A percentile compares a stretch with the other conserved stretches of the same genome.
Conservation (phyloP, 2,797 vertebrate genomes). For the Sylvia borin region DNA sequence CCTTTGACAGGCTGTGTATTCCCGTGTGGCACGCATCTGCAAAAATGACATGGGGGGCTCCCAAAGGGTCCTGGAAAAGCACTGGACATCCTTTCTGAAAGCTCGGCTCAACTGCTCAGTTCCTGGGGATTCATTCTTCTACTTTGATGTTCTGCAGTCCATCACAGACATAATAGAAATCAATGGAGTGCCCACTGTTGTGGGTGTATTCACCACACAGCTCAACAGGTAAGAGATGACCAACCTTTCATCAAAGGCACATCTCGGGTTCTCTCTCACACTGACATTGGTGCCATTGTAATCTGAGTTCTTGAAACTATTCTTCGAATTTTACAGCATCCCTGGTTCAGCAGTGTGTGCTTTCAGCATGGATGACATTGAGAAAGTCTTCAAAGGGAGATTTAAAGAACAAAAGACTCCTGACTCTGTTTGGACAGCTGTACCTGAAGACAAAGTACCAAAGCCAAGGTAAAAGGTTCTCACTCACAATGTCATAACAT, state of each 20-base stretch:
- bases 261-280: not conserved
- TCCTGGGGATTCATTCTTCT: slow-evolving; percentile 97
- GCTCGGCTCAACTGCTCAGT: slow-evolving; percentile 96
- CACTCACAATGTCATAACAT: not conserved
- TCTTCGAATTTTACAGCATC: slow-evolving; percentile 81
- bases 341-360: slow-evolving; percentile 98
- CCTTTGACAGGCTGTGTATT: slow-evolving; percentile 89
- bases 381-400: slow-evolving; percentile 92
- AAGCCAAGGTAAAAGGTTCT: slow-evolving; percentile 88
- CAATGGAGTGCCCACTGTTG: slow-evolving; percentile 88
- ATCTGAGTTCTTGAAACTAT: not conserved
- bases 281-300: not conserved
- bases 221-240: slow-evolving; percentile 90
- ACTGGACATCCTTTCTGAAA: slow-evolving; percentile 98
- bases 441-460: slow-evolving; percentile 94
- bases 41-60: slow-evolving; percentile 98
- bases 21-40: slow-evolving; percentile 96
- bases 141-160: slow-evolving; percentile 97
- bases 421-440: slow-evolving; percentile 97
- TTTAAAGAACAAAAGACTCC: slow-evolving; percentile 98
- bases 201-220: slow-evolving; percentile 97
- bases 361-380: slow-evolving; percentile 96
- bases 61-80: slow-evolving; percentile 95
- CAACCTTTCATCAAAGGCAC: not conserved
- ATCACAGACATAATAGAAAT: slow-evolving; percentile 94